These are phyloP conservation scores for Scolopax mira DNA, from an alignment of 2,113 vertebrate species.

Conservation along the genomic window DNA sequence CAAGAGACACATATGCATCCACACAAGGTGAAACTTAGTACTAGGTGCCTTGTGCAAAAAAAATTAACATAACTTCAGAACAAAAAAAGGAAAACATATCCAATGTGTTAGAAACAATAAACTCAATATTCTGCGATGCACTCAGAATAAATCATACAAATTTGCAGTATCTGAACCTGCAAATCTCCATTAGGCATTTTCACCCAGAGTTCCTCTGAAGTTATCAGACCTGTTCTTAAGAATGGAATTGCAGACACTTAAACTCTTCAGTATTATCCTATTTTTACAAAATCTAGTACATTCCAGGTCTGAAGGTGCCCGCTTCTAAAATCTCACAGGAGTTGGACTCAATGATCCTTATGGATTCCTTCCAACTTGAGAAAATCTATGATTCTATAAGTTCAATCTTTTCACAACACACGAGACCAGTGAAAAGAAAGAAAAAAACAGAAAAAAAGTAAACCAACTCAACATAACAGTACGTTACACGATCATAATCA, in stretches of 20 bases:
- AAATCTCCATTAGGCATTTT: background rate
- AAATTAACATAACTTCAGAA: background rate
- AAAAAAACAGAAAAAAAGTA: background rate
- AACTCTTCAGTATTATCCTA: background rate
- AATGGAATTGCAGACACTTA: background rate
- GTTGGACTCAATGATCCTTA: background rate
- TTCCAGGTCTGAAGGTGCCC: background rate
- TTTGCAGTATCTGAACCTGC: background rate
- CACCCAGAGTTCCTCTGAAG: background rate
- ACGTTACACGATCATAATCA: accelerated
- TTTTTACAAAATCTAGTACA: background rate
- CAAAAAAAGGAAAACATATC: background rate
- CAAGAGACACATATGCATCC: background rate
- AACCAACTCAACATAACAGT: background rate
- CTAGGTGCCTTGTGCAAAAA: background rate
- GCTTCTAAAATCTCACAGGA: background rate
- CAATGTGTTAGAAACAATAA: background rate
- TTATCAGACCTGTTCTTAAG: background rate
- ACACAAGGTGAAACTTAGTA: background rate
- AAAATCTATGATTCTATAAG: background rate
- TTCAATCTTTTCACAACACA: background rate
- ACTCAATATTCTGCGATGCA: background rate
- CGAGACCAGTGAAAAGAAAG: background rate
- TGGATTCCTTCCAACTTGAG: background rate
- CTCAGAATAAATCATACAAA: background rate